Evolutionary conservation across 2,888 invertebrate species (phyloP).

Genomic region (Sycophila texana): DNA sequence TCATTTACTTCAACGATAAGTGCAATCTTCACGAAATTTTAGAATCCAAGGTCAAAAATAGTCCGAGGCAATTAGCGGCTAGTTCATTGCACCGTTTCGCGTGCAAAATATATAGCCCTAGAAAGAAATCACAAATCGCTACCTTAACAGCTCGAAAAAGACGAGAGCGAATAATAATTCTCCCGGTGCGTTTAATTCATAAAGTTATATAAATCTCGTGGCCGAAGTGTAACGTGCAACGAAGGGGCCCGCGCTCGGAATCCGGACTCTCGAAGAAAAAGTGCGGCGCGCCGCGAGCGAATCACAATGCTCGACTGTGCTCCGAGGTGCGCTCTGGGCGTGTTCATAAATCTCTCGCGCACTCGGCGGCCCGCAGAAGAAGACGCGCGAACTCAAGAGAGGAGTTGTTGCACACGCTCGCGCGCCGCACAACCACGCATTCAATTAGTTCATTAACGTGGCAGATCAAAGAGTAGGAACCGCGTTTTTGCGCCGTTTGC

Average conservation of each 20-base stretch:
- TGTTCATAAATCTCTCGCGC: conserved; percentile 64
- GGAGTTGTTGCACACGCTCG: not conserved
- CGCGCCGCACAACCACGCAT: conserved; percentile 28
- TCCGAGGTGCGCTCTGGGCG: conserved; percentile 57
- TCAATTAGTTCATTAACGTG: conserved; percentile 67
- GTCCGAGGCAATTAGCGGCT: not conserved
- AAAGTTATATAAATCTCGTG: conserved; percentile 38
- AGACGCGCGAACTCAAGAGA: too few relatives aligned
- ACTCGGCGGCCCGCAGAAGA: not conserved
- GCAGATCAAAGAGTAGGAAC: conserved; percentile 57
- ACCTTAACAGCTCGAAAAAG: not conserved
- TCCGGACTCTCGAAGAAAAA: conserved; percentile 17
- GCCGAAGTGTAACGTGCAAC: not conserved
- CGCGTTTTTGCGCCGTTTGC: not conserved
- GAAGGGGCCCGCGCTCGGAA: not conserved
- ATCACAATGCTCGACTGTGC: conserved; percentile 58
- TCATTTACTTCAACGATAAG: too few relatives aligned
- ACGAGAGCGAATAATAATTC: not conserved
- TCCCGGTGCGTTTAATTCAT: conserved; percentile 5
- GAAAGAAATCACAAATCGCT: not conserved
- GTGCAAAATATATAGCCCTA: conserved; percentile 4
- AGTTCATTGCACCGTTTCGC: not conserved
- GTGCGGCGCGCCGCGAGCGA: conserved; percentile 47
- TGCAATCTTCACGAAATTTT: too few relatives aligned
- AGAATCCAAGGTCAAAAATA: too few relatives aligned